Conservation (phyloP, 2,113 vertebrate genomes). For the Danio rerio region DNA sequence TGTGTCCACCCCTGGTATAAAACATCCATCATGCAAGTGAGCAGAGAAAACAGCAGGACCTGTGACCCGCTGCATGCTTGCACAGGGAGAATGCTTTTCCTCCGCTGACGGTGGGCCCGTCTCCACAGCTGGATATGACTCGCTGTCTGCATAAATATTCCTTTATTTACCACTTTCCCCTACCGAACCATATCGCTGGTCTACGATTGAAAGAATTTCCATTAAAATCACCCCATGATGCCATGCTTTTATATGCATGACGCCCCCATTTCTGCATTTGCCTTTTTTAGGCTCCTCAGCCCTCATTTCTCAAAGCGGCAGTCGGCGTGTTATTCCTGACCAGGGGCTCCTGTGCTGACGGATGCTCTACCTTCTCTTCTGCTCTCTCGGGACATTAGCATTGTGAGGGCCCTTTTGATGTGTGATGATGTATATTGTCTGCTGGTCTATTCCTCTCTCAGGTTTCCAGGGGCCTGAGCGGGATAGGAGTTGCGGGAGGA, state of each 20-base stretch:
- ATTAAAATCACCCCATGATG: slow-evolving; percentile 67
- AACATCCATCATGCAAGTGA: slow-evolving; percentile 56
- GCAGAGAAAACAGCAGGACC: slow-evolving; percentile 64
- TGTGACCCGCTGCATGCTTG: slow-evolving; percentile 66
- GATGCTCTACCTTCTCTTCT: slow-evolving; percentile 50
- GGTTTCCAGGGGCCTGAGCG: slow-evolving; percentile 59
- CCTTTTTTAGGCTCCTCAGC: slow-evolving; percentile 18
- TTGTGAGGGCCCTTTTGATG: slow-evolving; percentile 68
- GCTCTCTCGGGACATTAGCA: slow-evolving; percentile 55
- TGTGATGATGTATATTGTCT: slow-evolving; percentile 70
- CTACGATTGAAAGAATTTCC: slow-evolving; percentile 74
- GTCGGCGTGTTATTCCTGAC: slow-evolving; percentile 61
- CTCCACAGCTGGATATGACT: slow-evolving; percentile 56
- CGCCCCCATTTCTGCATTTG: slow-evolving; percentile 49
- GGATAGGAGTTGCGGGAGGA: slow-evolving; percentile 24
- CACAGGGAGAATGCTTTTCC: slow-evolving; percentile 71
- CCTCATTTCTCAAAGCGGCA: slow-evolving; percentile 58
- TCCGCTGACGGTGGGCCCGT: slow-evolving; percentile 76
- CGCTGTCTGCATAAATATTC: slow-evolving; percentile 72
- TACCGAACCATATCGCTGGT: slow-evolving; percentile 37
- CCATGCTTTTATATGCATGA: slow-evolving; percentile 64
- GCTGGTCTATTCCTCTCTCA: slow-evolving; percentile 64
- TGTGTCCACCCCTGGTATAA: too few species aligned
- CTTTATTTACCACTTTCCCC: slow-evolving; percentile 60
- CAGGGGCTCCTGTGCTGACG: slow-evolving; percentile 46